A percentile compares a stretch with the other conserved stretches of the same genome.
phyloP scores from a whole-genome alignment of 2,113 vertebrate genomes.

The Channa argus region DNA sequence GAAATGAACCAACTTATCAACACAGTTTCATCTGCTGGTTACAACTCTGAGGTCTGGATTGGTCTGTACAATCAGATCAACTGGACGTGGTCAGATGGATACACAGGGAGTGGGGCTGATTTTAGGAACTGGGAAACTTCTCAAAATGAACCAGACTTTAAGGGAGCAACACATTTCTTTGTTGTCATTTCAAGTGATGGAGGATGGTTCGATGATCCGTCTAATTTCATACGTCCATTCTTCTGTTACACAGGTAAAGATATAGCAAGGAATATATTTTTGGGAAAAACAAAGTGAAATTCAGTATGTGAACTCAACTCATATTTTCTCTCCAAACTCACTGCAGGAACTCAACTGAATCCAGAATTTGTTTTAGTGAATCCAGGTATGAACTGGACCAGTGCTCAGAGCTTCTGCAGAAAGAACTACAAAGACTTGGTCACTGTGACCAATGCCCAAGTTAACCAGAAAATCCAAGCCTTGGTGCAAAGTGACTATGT shows the following conservation, averaged over 20 bases:
- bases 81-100: conserved; percentile 30
- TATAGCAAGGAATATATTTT: too few species aligned
- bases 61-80: background rate
- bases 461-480: background rate
- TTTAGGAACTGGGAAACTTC: background rate
- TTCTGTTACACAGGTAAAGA: conserved; percentile 1
- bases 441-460: background rate
- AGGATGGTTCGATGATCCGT: background rate
- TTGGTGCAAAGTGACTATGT: rapidly evolving
- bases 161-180: background rate
- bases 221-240: rapidly evolving
- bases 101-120: background rate
- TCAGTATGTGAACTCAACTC: background rate
- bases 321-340: too few species aligned
- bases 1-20: conserved; percentile 2
- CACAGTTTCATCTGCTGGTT: background rate
- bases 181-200: rapidly evolving
- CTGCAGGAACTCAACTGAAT: background rate
- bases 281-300: background rate
- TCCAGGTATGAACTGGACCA: rapidly evolving
- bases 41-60: background rate
- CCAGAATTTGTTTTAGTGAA: background rate
- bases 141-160: background rate
- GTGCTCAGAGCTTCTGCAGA: conserved; percentile 17
- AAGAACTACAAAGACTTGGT: background rate